These are phyloP conservation scores for Holcopasites calliopsidis DNA, from an alignment of 1,140 invertebrate genomes.

Conservation along the genomic window DNA sequence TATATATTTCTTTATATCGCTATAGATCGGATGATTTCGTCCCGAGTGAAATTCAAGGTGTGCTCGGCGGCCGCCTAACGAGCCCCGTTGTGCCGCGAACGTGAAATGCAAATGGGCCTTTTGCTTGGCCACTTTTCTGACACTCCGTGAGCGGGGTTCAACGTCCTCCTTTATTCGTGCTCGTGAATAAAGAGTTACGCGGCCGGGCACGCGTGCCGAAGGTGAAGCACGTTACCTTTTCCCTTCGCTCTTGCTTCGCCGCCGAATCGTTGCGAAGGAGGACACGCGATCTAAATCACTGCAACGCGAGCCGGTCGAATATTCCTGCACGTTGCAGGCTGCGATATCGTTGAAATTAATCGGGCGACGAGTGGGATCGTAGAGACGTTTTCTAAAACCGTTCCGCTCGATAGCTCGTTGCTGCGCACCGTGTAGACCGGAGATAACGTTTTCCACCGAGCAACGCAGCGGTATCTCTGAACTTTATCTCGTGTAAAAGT, in stretches of 20 bases:
- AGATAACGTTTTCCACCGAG: too few relatives aligned
- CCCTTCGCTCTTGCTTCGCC: not conserved
- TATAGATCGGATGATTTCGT: not conserved
- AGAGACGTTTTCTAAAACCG: too few relatives aligned
- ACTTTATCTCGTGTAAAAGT: too few relatives aligned
- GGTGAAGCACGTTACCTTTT: not conserved
- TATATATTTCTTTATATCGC: not conserved
- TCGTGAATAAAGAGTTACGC: not conserved
- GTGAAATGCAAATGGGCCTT: conserved; percentile 36
- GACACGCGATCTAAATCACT: too few relatives aligned
- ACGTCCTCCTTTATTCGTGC: conserved; percentile 19
- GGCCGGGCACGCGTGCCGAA: conserved; percentile 8
- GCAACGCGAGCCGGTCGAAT: too few relatives aligned
- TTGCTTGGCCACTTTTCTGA: conserved; percentile 27
- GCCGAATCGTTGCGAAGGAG: not conserved
- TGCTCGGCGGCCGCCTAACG: not conserved
- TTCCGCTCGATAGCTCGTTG: too few relatives aligned
- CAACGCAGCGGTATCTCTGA: too few relatives aligned
- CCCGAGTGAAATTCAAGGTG: not conserved
- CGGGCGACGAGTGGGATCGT: too few relatives aligned
- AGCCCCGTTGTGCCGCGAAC: not conserved
- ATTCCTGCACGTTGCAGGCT: too few relatives aligned
- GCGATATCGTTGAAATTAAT: too few relatives aligned
- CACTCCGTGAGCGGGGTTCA: conserved; percentile 14
- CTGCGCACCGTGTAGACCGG: too few relatives aligned